Conservation (phyloP, 2,888 invertebrate species). For the Tolmerus cingulatus region DNA sequence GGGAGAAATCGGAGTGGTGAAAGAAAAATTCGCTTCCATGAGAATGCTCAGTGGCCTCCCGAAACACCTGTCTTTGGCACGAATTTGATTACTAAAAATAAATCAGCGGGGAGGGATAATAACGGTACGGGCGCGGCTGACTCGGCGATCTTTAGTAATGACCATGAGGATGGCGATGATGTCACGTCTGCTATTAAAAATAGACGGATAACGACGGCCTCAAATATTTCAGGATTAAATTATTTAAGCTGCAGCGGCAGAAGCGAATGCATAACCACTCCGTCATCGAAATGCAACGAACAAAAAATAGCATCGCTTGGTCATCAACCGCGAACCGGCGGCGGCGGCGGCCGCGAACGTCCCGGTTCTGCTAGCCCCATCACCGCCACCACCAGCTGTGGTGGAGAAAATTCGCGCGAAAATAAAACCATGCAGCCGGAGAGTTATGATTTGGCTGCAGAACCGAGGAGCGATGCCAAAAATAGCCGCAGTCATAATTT, state of each 20-base stretch:
- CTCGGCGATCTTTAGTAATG: slow-evolving; percentile 17
- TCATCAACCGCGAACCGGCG: slow-evolving; percentile 10
- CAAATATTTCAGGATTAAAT: slow-evolving; percentile 13
- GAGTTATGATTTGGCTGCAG: slow-evolving; percentile 36
- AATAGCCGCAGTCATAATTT: slow-evolving; percentile 41
- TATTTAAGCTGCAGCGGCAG: background rate
- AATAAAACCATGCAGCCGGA: slow-evolving; percentile 38
- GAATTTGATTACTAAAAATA: slow-evolving; percentile 14
- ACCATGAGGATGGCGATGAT: slow-evolving; percentile 27
- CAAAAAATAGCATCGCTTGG: slow-evolving; percentile 47
- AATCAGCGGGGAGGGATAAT: background rate
- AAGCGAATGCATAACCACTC: slow-evolving; percentile 8
- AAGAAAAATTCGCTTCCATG: background rate
- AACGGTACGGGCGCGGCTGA: background rate
- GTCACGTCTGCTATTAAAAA: background rate
- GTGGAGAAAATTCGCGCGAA: slow-evolving; percentile 41
- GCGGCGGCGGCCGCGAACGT: slow-evolving; percentile 48
- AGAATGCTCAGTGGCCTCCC: background rate
- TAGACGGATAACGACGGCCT: background rate
- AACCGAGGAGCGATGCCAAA: background rate
- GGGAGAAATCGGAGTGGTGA: background rate
- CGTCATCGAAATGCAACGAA: slow-evolving; percentile 1
- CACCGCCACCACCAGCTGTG: slow-evolving; percentile 42
- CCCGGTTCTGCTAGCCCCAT: slow-evolving; percentile 29
- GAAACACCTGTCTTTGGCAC: slow-evolving; percentile 1